These are phyloP conservation scores for Scaptomyza pallida DNA, from an alignment of 1,140 invertebrate species.

Conservation along the genomic window DNA sequence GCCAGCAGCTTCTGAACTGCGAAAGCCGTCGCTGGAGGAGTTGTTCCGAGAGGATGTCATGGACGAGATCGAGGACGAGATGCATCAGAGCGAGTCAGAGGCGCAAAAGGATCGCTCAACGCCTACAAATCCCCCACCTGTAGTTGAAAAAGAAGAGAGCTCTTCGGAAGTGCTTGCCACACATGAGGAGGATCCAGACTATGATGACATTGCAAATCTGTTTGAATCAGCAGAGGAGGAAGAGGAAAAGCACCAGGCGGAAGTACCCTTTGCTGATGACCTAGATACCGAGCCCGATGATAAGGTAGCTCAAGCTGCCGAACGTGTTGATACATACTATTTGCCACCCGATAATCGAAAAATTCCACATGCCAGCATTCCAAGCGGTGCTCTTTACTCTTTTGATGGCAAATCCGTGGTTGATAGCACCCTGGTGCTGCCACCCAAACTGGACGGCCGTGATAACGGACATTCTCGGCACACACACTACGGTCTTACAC, in stretches of 20 bases:
- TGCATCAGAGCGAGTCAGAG: not conserved
- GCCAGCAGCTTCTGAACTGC: conserved; percentile 49
- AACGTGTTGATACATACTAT: conserved; percentile 88
- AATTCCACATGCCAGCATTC: conserved; percentile 81
- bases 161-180: not conserved
- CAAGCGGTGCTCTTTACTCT: conserved; percentile 86
- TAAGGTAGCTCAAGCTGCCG: conserved; percentile 88
- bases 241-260: conserved; percentile 11
- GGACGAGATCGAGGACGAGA: conserved; percentile 11
- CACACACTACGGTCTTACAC: conserved; percentile 85
- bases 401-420: conserved; percentile 90
- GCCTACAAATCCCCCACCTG: conserved; percentile 3
- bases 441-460: conserved; percentile 84
- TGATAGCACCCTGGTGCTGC: conserved; percentile 86
- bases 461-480: conserved; percentile 80
- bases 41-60: conserved; percentile 39
- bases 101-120: conserved; percentile 12
- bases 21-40: conserved; percentile 78
- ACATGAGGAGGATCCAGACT: conserved; percentile 20
- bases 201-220: conserved; percentile 45
- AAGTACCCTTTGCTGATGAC: conserved; percentile 49
- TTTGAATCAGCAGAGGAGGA: conserved; percentile 59
- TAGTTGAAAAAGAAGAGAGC: conserved; percentile 3
- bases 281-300: conserved; percentile 83
- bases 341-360: conserved; percentile 86